Conservation (phyloP, 2,113 vertebrate species). For the Echinops telfairi region DNA sequence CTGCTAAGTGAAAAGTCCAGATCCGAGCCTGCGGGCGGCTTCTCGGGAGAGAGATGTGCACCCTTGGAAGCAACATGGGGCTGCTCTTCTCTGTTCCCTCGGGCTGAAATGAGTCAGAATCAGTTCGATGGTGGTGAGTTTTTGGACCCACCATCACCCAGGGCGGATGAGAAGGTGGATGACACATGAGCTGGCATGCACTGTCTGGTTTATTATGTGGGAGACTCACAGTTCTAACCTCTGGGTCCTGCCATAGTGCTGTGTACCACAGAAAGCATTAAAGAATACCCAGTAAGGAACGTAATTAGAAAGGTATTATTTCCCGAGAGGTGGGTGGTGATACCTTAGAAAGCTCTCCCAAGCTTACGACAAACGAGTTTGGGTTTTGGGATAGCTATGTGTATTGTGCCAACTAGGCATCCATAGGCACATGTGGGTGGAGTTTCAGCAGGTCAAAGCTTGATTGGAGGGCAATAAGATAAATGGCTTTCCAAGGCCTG, state of each 20-base stretch:
- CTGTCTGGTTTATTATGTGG: neutral
- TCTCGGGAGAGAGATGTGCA: neutral
- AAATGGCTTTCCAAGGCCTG: too few species aligned
- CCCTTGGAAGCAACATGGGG: neutral
- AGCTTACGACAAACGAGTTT: slow-evolving; percentile 10
- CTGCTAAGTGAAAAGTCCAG: neutral
- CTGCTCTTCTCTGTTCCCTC: neutral
- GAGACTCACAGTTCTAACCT: neutral
- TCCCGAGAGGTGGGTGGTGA: neutral
- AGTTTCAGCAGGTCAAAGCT: too few species aligned
- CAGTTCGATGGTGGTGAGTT: neutral
- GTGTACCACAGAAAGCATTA: neutral
- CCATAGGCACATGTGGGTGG: too few species aligned
- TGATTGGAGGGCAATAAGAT: too few species aligned
- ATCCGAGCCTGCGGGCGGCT: neutral
- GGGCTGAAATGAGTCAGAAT: neutral
- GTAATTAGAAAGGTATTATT: neutral
- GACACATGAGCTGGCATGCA: neutral
- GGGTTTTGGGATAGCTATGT: neutral
- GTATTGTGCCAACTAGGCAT: too few species aligned
- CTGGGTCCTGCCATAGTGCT: too few species aligned
- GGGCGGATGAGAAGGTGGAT: neutral
- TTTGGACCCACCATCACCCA: neutral
- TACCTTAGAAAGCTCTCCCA: neutral
- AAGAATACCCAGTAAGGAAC: slow-evolving; percentile 14